Conservation (phyloP, 1,140 invertebrate genomes). For the Uloborus diversus region DNA sequence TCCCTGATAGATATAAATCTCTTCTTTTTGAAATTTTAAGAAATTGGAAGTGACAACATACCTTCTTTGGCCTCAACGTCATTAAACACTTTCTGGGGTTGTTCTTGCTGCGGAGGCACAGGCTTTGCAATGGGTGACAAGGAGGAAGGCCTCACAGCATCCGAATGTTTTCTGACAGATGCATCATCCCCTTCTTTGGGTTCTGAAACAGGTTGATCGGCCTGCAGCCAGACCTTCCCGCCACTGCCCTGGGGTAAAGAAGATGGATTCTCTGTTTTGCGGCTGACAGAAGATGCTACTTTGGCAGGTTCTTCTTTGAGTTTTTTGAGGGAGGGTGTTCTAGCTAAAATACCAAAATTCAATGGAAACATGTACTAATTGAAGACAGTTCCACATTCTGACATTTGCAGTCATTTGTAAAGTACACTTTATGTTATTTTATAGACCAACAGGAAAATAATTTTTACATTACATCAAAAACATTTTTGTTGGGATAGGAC, state of each 20-base stretch:
- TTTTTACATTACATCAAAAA: too few species aligned
- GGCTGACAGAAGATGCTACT: not conserved
- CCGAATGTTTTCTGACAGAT: constrained; percentile 35
- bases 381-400: too few species aligned
- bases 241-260: constrained; percentile 29
- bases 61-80: not conserved
- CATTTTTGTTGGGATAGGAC: too few species aligned
- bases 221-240: constrained; percentile 57
- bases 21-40: too few species aligned
- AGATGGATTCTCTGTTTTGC: not conserved
- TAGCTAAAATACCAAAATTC: not conserved
- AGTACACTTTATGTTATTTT: too few species aligned
- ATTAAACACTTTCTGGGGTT: not conserved
- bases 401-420: too few species aligned
- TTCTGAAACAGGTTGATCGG: constrained; percentile 10
- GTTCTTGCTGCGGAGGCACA: not conserved
- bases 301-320: constrained; percentile 1
- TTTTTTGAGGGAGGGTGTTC: constrained; percentile 1
- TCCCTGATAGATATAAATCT: too few species aligned
- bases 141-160: constrained; percentile 56
- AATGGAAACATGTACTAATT: too few species aligned
- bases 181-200: constrained; percentile 4
- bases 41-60: too few species aligned
- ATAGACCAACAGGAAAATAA: too few species aligned
- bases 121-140: constrained; percentile 21